Conservation (phyloP, 2,888 invertebrate species). For the Stenichneumon culpator region DNA sequence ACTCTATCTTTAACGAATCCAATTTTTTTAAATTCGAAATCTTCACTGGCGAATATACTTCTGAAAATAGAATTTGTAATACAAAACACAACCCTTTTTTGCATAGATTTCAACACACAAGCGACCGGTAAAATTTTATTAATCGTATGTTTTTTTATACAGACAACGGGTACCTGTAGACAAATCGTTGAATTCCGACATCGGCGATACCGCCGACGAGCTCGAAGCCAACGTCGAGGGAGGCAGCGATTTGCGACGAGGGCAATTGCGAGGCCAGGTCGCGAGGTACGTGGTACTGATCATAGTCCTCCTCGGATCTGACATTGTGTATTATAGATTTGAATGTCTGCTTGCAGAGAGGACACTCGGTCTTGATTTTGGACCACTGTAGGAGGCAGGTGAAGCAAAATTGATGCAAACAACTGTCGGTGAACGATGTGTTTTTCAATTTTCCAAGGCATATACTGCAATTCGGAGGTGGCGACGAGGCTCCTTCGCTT, state of each 20-base stretch:
- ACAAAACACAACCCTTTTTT: too few species aligned
- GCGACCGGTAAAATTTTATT: too few species aligned
- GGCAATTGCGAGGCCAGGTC: slow-evolving; percentile 80
- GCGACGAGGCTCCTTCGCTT: slow-evolving; percentile 87
- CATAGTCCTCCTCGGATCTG: slow-evolving; percentile 94
- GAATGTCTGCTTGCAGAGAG: slow-evolving; percentile 96
- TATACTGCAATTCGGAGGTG: slow-evolving; percentile 96
- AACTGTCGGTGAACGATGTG: slow-evolving; percentile 96
- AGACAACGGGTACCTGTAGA: slow-evolving; percentile 68
- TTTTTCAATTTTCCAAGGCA: slow-evolving; percentile 95
- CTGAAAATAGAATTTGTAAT: too few species aligned
- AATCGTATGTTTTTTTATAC: background rate
- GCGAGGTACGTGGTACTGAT: slow-evolving; percentile 89
- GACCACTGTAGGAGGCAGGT: slow-evolving; percentile 97
- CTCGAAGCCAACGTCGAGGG: slow-evolving; percentile 76
- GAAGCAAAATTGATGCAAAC: slow-evolving; percentile 97
- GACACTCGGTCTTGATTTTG: slow-evolving; percentile 97
- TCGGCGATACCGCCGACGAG: slow-evolving; percentile 71
- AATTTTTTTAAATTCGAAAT: too few species aligned
- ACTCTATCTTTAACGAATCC: too few species aligned
- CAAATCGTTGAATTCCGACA: slow-evolving; percentile 67
- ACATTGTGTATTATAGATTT: slow-evolving; percentile 97
- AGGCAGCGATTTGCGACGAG: slow-evolving; percentile 74
- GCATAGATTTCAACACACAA: too few species aligned
- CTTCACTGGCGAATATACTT: too few species aligned